phyloP scores from a whole-genome alignment of 1,140 invertebrate species.

The Neoseiulus cucumeris region DNA sequence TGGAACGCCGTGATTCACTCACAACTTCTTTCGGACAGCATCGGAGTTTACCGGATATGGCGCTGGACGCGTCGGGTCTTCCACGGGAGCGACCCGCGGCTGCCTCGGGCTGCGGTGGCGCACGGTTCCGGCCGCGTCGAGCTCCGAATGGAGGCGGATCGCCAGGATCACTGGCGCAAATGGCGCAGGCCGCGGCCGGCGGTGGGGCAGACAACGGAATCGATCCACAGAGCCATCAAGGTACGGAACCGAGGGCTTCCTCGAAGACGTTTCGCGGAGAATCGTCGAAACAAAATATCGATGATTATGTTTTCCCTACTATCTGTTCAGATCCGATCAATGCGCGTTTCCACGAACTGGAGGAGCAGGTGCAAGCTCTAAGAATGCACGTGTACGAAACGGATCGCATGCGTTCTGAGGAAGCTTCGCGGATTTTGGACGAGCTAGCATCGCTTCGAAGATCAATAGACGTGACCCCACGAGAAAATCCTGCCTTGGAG shows the following conservation, averaged over 20 bases:
- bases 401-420: neutral
- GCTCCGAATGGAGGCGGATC: neutral
- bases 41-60: slow-evolving; percentile 7
- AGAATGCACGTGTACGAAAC: neutral
- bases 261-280: no score
- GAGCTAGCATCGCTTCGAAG: neutral
- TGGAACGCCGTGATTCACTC: no score
- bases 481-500: neutral
- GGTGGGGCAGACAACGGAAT: neutral
- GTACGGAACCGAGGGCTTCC: no score
- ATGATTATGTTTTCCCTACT: no score
- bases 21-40: neutral
- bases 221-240: no score
- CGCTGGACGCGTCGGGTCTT: neutral
- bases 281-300: no score
- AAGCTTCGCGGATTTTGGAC: neutral
- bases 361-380: neutral
- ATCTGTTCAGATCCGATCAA: no score
- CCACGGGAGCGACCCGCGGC: neutral
- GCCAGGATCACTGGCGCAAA: neutral
- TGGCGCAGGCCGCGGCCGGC: neutral
- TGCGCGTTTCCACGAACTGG: neutral
- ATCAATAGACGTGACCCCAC: neutral
- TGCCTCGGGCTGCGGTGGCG: neutral
- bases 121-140: neutral